phyloP scores from a whole-genome alignment of 2,888 invertebrate genomes.

The Abscondita cerata region DNA sequence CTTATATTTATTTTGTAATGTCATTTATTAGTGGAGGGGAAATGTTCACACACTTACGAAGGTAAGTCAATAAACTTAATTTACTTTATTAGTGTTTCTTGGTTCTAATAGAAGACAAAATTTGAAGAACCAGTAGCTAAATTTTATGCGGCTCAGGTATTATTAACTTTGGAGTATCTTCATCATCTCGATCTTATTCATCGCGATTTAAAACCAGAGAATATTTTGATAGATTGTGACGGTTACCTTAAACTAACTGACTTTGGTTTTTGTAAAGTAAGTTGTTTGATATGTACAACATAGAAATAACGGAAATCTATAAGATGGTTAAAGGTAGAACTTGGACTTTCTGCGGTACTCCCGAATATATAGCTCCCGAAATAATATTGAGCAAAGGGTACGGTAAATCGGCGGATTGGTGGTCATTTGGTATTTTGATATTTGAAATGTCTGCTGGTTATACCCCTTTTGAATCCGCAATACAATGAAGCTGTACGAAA shows the following conservation, averaged over 20 bases:
- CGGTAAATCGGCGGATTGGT: conserved; percentile 93
- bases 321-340: conserved; percentile 74
- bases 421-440: conserved; percentile 89
- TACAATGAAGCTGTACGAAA: too few relatives aligned
- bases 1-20: conserved; percentile 82
- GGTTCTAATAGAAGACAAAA: conserved; percentile 56
- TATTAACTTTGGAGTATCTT: conserved; percentile 89
- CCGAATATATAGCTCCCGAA: conserved; percentile 95
- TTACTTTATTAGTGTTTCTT: conserved; percentile 12
- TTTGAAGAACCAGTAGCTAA: conserved; percentile 80
- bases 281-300: too few relatives aligned
- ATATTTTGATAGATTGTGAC: conserved; percentile 78
- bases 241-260: conserved; percentile 90
- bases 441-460: conserved; percentile 92
- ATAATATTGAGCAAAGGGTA: conserved; percentile 89
- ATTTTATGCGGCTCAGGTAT: conserved; percentile 91
- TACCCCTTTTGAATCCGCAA: too few relatives aligned
- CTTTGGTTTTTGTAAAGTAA: conserved; percentile 89
- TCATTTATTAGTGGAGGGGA: conserved; percentile 88
- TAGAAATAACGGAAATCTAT: too few relatives aligned
- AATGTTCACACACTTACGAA: conserved; percentile 80
- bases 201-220: conserved; percentile 92
- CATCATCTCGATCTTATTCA: conserved; percentile 88
- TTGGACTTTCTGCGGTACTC: conserved; percentile 94
- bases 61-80: conserved; percentile 38